These are phyloP conservation scores for Macrophya alboannulata DNA, from an alignment of 2,888 invertebrate species.

Conservation along the genomic window DNA sequence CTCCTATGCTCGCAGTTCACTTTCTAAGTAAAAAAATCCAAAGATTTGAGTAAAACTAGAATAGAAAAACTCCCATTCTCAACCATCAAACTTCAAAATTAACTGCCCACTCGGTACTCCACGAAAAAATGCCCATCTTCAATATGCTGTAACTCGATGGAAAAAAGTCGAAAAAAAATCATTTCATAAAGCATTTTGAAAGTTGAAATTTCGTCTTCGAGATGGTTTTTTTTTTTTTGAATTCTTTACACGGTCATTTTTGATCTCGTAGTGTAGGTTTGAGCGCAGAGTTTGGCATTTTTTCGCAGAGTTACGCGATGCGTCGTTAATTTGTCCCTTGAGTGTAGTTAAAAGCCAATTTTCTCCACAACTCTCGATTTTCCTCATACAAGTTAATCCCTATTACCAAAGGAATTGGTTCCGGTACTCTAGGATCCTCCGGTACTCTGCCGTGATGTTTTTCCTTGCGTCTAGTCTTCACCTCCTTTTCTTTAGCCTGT, in stretches of 20 bases:
- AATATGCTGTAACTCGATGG: too few relatives aligned
- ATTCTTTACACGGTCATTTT: too few relatives aligned
- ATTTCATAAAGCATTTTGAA: too few relatives aligned
- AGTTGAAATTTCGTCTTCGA: too few relatives aligned
- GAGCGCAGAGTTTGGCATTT: too few relatives aligned
- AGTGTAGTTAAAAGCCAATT: neutral
- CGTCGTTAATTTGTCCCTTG: too few relatives aligned
- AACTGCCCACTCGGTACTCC: too few relatives aligned
- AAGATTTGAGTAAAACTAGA: neutral
- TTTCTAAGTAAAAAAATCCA: neutral
- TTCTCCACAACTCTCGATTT: neutral
- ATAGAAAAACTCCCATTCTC: neutral
- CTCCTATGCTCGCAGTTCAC: neutral
- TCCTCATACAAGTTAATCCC: neutral
- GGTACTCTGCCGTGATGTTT: slow-evolving; percentile 72
- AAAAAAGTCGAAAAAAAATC: too few relatives aligned
- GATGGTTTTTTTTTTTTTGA: too few relatives aligned
- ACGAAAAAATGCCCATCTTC: too few relatives aligned
- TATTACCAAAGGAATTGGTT: slow-evolving; percentile 77
- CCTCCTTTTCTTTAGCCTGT: slow-evolving; percentile 75
- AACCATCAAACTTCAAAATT: neutral
- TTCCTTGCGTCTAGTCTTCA: slow-evolving; percentile 77
- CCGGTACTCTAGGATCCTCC: slow-evolving; percentile 77
- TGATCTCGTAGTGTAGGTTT: too few relatives aligned
- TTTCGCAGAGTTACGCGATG: too few relatives aligned